Evolutionary conservation across 2,797 vertebrate genomes (phyloP), one percentile per base, ranked within the genome.

Genomic region (Sebastes reedi): DNA sequence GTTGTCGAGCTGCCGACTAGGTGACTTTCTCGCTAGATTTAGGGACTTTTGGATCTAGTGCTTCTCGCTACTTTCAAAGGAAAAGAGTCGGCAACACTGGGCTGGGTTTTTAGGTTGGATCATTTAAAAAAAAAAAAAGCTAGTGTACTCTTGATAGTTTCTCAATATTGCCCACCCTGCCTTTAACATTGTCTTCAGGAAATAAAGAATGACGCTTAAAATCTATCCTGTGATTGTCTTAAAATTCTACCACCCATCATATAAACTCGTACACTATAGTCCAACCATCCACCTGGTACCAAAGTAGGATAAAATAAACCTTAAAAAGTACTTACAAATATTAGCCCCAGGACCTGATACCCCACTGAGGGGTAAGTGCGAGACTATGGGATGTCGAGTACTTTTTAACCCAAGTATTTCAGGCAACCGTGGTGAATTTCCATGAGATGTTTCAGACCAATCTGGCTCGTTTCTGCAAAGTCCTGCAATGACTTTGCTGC

Each of bases 351-450:
- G 79, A 79, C 46, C 52, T 27, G 46, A 83, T 3, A 68, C 36
- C 73, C 76, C 60, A 50, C 60, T 46, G 69, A 75, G 2, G 68
- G 71, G 22, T 36, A 39, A 52, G 2, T 55, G 66, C 25, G 27
- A 65, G 24, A 56, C 67, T 69, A 54, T 6, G 36, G 42, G 4
- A 73, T n/a, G 55, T 42, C 11, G 4, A 39, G 8, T 65, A 52
- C 25, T 68, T 60, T 72, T 32, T 75, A 20, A 77, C 25, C 12
- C 5, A 69, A 77, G 6, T 72, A 59, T 79, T 84, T 84, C 25
- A 91, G 91, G 91, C 87, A 87, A 86, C 66, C 36, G 30, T 8
- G 88, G 83, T 89, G 71, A 86, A 72, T 46, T 69, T 88, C 77
- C 77, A 84, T 80, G 71, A 87, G 72, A 79, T 6, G 64, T 79